Evolutionary conservation across 2,113 vertebrate species (phyloP), one percentile per base, ranked within the genome.

Genomic region (Rostratula benghalensis): DNA sequence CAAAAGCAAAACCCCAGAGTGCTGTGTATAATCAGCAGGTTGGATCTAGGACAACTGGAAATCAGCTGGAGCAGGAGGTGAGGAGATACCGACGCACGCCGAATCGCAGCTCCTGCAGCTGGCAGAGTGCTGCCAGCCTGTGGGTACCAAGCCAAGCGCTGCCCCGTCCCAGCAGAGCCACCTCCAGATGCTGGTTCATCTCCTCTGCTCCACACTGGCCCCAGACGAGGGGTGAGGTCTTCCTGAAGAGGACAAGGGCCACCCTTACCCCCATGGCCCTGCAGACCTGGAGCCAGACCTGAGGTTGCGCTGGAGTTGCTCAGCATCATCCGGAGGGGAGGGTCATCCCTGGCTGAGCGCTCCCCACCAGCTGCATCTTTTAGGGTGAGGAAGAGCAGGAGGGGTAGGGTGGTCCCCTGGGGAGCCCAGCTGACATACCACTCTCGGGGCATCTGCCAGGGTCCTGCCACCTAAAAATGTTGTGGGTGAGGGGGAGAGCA

Each of bases 31-130:
- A 97, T 95, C 96, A 87, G 90, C 92, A 68, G 96, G 96, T 96
- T 96, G 92, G 77, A 97, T 97, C 96, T 97, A 95, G 96, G 95
- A 92, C 94, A 96, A n/a, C 1, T 91, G 90, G 87, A 76, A 93
- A 87, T 87, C 84, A 93, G 81, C 90, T 59, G 89, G 69, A 76
- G 57, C 15, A 0, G 81, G 54, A 79, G 75, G 65, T 43, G 67
- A 35, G 68, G 81, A 95, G 87, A 21, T n/a, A 77, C 79, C 33
- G 74, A 73, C 5, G 1, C 48, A 21, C 0, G 0, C 19, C 2
- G 4, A 30, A 11, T 64, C n/a, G 12, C 64, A 50, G 15, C 43
- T 85, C 57, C 54, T 2, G 0, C 33, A 65, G 45, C 84, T 69
- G 41, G 45, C 57, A 0, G 0, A 13, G 31, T 33, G 45, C 30